Percentiles rank a stretch among this genome's conserved stretches.
phyloP scores from a whole-genome alignment of 2,797 vertebrate genomes.

The Megaceryle alcyon region DNA sequence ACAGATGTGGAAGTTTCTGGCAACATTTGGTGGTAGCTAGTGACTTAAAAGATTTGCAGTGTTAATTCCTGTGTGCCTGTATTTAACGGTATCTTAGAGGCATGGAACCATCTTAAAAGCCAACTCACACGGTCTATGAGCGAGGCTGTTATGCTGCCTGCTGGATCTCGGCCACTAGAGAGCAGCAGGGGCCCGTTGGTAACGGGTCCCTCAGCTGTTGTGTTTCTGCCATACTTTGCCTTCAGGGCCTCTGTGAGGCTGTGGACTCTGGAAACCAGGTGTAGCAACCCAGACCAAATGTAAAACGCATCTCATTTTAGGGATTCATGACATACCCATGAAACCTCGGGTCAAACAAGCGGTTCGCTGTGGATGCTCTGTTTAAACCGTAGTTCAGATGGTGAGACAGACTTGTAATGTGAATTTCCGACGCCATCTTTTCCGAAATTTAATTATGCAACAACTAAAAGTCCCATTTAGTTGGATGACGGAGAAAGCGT shows the following conservation, averaged over 20 bases:
- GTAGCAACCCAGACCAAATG: rapidly evolving
- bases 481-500: neutral
- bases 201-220: too few species aligned
- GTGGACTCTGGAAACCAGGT: neutral
- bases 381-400: too few species aligned
- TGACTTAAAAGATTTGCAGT: too few species aligned
- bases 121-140: rapidly evolving
- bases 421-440: neutral
- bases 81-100: neutral
- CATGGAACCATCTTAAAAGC: neutral
- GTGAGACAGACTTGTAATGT: neutral
- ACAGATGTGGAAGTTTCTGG: neutral
- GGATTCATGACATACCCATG: rapidly evolving
- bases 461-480: neutral
- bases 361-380: rapidly evolving
- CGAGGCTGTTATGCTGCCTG: neutral
- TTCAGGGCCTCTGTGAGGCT: neutral
- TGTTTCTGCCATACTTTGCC: rapidly evolving
- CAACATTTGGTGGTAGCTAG: rapidly evolving
- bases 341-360: neutral
- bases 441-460: neutral
- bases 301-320: neutral
- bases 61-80: neutral
- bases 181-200: neutral
- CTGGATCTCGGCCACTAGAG: neutral